Evolutionary conservation across 2,888 invertebrate species (phyloP).

Genomic region (Petrolisthes manimaculis): DNA sequence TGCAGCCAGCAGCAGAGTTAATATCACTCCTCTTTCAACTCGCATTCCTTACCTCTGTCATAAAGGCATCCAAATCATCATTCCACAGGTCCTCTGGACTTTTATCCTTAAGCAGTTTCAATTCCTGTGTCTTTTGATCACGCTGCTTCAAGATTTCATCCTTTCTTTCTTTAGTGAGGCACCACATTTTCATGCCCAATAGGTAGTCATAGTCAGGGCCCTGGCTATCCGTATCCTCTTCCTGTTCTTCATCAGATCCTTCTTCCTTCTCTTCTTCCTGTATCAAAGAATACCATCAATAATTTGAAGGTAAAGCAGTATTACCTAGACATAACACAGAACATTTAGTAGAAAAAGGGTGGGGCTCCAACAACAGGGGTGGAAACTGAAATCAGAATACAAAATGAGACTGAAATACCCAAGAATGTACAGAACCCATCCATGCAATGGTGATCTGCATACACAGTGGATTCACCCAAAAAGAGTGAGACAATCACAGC

Average conservation of each 20-base stretch:
- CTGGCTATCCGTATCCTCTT: slow-evolving; percentile 70
- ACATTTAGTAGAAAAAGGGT: too few relatives aligned
- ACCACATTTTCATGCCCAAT: slow-evolving; percentile 96
- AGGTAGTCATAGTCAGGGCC: slow-evolving; percentile 88
- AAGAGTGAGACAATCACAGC: too few relatives aligned
- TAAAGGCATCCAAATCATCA: slow-evolving; percentile 85
- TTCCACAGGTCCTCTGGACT: slow-evolving; percentile 85
- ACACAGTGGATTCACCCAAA: too few relatives aligned
- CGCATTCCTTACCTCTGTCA: slow-evolving; percentile 73
- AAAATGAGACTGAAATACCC: too few relatives aligned
- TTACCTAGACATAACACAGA: too few relatives aligned
- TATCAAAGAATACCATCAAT: background rate
- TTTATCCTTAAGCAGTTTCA: slow-evolving; percentile 78
- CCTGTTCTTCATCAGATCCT: slow-evolving; percentile 67
- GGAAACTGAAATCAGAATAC: too few relatives aligned
- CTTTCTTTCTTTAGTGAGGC: slow-evolving; percentile 91
- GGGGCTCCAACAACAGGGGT: too few relatives aligned
- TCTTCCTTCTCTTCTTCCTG: slow-evolving; percentile 68
- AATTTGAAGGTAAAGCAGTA: too few relatives aligned
- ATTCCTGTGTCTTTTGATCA: slow-evolving; percentile 81
- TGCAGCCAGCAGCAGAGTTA: too few relatives aligned
- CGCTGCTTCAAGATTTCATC: slow-evolving; percentile 88
- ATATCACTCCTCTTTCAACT: too few relatives aligned
- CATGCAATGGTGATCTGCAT: too few relatives aligned
- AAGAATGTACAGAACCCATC: too few relatives aligned